These are phyloP conservation scores for Eustalomyia histrio DNA, from an alignment of 2,888 invertebrate species.

Conservation along the genomic window DNA sequence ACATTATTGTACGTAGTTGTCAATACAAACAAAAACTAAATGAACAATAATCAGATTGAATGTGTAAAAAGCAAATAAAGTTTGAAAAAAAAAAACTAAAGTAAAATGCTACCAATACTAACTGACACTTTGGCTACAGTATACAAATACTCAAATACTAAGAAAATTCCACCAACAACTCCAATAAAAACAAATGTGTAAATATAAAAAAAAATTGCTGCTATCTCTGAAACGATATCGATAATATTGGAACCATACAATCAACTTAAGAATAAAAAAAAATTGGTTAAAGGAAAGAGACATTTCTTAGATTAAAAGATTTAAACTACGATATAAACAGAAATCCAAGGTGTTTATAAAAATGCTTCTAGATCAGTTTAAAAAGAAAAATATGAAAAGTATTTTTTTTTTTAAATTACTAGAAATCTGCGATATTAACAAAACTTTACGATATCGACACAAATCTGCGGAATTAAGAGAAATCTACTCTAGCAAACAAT, in stretches of 20 bases:
- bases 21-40: constrained; percentile 32
- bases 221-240: constrained; percentile 63
- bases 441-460: neutral
- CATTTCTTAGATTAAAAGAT: neutral
- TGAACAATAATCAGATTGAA: constrained; percentile 5
- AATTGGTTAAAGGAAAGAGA: neutral
- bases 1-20: constrained; percentile 41
- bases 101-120: constrained; percentile 48
- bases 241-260: constrained; percentile 44
- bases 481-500: too few relatives aligned
- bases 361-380: too few relatives aligned
- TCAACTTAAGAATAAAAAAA: neutral
- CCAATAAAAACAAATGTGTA: constrained; percentile 24
- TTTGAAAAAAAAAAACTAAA: constrained; percentile 33
- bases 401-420: too few relatives aligned
- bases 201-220: constrained; percentile 48
- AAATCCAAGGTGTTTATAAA: too few relatives aligned
- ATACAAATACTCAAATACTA: constrained; percentile 20
- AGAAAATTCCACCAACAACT: neutral
- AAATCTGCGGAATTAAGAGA: too few relatives aligned
- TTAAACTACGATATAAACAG: neutral
- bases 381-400: too few relatives aligned
- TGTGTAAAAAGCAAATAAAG: constrained; percentile 20
- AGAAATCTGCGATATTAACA: neutral
- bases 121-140: constrained; percentile 46